Conservation (phyloP, 1,140 invertebrate genomes). For the Armadillidium nasatum region DNA sequence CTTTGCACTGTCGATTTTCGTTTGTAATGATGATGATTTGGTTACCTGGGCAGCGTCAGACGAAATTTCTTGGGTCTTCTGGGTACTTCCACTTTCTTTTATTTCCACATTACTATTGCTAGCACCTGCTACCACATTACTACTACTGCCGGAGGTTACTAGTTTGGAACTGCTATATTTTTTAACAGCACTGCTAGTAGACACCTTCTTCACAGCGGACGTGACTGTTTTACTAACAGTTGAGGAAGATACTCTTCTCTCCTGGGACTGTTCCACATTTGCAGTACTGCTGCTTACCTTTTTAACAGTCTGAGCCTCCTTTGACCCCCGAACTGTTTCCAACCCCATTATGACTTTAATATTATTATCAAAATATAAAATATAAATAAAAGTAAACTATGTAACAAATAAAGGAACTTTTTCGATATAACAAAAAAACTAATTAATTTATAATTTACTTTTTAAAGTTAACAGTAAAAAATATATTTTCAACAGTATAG, state of each 20-base stretch:
- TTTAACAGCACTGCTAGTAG: background rate
- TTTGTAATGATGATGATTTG: too few species aligned
- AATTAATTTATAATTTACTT: too few species aligned
- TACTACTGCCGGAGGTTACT: background rate
- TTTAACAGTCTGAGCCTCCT: background rate
- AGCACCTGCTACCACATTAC: background rate
- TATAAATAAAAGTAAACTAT: too few species aligned
- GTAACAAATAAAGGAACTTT: too few species aligned
- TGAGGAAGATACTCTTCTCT: background rate
- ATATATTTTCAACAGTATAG: too few species aligned
- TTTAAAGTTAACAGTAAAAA: too few species aligned
- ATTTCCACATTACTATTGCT: background rate
- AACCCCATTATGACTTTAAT: background rate
- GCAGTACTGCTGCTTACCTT: background rate
- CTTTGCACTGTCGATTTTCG: too few species aligned
- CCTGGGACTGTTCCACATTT: background rate
- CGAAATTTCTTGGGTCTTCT: too few species aligned
- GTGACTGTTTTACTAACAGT: background rate
- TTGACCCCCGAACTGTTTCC: background rate
- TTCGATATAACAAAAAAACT: too few species aligned
- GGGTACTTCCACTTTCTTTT: too few species aligned
- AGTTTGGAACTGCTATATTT: background rate
- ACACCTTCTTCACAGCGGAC: background rate
- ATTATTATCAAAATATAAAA: too few species aligned
- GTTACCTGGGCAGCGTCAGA: too few species aligned